A percentile compares a stretch with the other conserved stretches of the same genome.
These are phyloP conservation scores for Pseudorhombus dupliciocellatus DNA, from an alignment of 2,113 vertebrate genomes.

Conservation along the genomic window DNA sequence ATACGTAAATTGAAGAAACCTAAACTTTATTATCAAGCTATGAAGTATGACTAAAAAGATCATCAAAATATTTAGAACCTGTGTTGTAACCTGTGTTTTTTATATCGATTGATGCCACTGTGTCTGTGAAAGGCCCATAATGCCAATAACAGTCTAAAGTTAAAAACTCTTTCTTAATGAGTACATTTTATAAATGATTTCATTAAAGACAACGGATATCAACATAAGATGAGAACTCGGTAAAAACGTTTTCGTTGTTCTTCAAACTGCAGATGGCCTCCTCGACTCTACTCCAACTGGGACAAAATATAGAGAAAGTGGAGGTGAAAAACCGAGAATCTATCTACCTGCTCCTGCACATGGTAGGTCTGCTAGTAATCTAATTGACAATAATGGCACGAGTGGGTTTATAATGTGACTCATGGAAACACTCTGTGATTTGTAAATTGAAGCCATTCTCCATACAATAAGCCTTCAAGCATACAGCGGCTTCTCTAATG, in stretches of 20 bases:
- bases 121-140: too few relatives aligned
- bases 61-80: too few relatives aligned
- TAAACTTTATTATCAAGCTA: too few relatives aligned
- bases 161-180: too few relatives aligned
- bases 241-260: constrained; percentile 30
- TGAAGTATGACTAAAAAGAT: too few relatives aligned
- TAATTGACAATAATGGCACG: constrained; percentile 1
- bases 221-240: neutral
- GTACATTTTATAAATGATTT: too few relatives aligned
- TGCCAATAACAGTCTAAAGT: neutral
- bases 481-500: constrained; percentile 14
- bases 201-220: too few relatives aligned
- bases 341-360: constrained; percentile 88
- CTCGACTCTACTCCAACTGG: constrained; percentile 87
- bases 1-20: too few relatives aligned
- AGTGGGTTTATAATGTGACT: neutral
- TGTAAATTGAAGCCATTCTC: constrained; percentile 19
- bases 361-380: constrained; percentile 78
- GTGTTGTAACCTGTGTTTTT: too few relatives aligned
- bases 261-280: constrained; percentile 86
- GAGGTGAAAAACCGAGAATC: constrained; percentile 90
- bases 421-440: constrained; percentile 5
- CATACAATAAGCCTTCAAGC: constrained; percentile 20
- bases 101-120: too few relatives aligned
- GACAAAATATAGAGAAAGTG: constrained; percentile 85